Conservation (phyloP, 1,140 invertebrate genomes). For the Tyrophagus putrescentiae region DNA sequence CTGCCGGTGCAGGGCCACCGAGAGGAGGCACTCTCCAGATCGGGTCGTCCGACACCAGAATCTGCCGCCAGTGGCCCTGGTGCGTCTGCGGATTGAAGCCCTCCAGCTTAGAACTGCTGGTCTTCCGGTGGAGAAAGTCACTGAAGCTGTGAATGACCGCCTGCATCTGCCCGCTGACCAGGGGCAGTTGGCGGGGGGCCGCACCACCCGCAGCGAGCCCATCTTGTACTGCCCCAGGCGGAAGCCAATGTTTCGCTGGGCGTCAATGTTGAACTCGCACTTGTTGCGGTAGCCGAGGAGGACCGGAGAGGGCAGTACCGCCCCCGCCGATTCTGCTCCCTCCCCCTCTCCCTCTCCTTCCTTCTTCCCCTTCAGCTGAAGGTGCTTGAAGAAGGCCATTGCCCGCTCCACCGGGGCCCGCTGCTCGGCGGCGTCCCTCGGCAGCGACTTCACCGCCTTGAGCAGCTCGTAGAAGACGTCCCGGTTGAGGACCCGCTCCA, state of each 20-base stretch:
- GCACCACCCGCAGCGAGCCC: slow-evolving; percentile 58
- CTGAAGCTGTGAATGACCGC: slow-evolving; percentile 56
- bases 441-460: background rate
- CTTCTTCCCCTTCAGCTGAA: no score
- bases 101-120: slow-evolving; percentile 65
- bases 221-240: slow-evolving; percentile 66
- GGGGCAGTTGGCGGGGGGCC: slow-evolving; percentile 55
- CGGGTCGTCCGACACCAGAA: slow-evolving; percentile 58
- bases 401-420: no score
- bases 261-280: slow-evolving; percentile 87
- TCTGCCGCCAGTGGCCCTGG: slow-evolving; percentile 69
- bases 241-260: slow-evolving; percentile 65
- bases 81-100: slow-evolving; percentile 72
- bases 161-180: slow-evolving; percentile 65
- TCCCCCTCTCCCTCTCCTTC: background rate
- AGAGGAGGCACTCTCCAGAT: slow-evolving; percentile 57
- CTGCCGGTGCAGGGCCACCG: slow-evolving; percentile 53
- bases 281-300: slow-evolving; percentile 80
- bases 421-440: background rate
- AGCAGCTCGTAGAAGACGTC: slow-evolving; percentile 21
- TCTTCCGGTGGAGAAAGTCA: slow-evolving; percentile 46
- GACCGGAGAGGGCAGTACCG: slow-evolving; percentile 37
- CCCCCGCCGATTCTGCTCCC: background rate
- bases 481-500: slow-evolving; percentile 24
- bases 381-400: slow-evolving; percentile 18